phyloP scores from a whole-genome alignment of 2,113 vertebrate genomes.

The Aspiorhynchus laticeps region DNA sequence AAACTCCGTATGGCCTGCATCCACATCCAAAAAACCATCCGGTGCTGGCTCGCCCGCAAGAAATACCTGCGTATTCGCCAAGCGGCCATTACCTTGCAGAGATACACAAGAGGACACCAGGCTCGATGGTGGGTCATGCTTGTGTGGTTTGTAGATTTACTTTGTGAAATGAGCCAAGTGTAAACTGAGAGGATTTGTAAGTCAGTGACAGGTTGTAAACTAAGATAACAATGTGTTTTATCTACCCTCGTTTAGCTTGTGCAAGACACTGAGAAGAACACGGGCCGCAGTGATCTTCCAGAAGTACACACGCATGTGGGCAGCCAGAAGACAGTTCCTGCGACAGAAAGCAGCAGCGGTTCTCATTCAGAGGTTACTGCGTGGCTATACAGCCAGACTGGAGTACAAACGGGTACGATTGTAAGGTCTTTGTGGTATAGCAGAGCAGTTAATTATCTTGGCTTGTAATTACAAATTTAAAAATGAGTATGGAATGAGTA shows the following conservation, averaged over 20 bases:
- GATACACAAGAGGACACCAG: slow-evolving; percentile 86
- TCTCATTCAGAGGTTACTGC: slow-evolving; percentile 82
- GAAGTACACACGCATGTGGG: slow-evolving; percentile 86
- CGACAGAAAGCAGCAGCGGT: slow-evolving; percentile 77
- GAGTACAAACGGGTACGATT: slow-evolving; percentile 81
- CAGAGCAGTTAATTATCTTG: background rate
- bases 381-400: slow-evolving; percentile 83
- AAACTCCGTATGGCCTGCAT: slow-evolving; percentile 90
- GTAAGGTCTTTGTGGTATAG: background rate
- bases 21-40: slow-evolving; percentile 93
- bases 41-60: slow-evolving; percentile 90
- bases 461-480: background rate
- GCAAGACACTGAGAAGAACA: slow-evolving; percentile 82
- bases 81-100: slow-evolving; percentile 89
- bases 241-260: slow-evolving; percentile 73
- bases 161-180: background rate
- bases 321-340: slow-evolving; percentile 74
- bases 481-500: background rate
- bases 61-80: slow-evolving; percentile 87
- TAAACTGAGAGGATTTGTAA: background rate
- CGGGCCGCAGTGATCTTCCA: slow-evolving; percentile 86
- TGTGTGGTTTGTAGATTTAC: background rate
- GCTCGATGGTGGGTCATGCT: slow-evolving; percentile 84
- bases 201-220: background rate
- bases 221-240: background rate